These are phyloP conservation scores for Rhingia rostrata DNA, from an alignment of 2,888 invertebrate species.

Conservation along the genomic window DNA sequence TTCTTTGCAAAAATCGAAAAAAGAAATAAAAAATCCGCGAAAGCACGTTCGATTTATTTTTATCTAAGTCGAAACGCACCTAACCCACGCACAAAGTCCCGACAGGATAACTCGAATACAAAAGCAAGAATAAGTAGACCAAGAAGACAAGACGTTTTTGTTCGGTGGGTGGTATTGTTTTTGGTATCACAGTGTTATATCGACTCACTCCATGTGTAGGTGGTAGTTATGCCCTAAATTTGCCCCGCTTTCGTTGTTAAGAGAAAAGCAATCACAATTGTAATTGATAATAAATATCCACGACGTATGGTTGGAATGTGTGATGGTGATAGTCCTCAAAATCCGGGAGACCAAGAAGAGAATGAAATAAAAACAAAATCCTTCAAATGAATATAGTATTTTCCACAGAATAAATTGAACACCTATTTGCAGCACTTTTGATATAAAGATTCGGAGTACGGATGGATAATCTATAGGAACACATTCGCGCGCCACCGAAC, in stretches of 20 bases:
- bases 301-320: neutral
- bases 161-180: conserved; percentile 41
- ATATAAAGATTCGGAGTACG: neutral
- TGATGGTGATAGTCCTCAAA: neutral
- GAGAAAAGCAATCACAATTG: conserved; percentile 45
- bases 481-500: conserved; percentile 36
- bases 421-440: conserved; percentile 32
- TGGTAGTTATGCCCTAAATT: conserved; percentile 30
- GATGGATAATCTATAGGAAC: conserved; percentile 24
- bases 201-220: neutral
- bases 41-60: conserved; percentile 55
- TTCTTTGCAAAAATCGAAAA: conserved; percentile 47
- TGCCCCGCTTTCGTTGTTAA: conserved; percentile 26
- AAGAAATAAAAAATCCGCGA: conserved; percentile 15
- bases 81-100: conserved; percentile 53
- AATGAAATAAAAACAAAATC: conserved; percentile 21
- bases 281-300: conserved; percentile 62
- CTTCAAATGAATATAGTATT: conserved; percentile 54
- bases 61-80: conserved; percentile 52
- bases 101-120: conserved; percentile 4
- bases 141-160: conserved; percentile 36
- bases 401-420: conserved; percentile 55
- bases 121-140: conserved; percentile 13
- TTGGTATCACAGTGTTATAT: conserved; percentile 12
- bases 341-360: conserved; percentile 1